phyloP scores from a whole-genome alignment of 2,113 vertebrate species.

The Chiloscyllium plagiosum region DNA sequence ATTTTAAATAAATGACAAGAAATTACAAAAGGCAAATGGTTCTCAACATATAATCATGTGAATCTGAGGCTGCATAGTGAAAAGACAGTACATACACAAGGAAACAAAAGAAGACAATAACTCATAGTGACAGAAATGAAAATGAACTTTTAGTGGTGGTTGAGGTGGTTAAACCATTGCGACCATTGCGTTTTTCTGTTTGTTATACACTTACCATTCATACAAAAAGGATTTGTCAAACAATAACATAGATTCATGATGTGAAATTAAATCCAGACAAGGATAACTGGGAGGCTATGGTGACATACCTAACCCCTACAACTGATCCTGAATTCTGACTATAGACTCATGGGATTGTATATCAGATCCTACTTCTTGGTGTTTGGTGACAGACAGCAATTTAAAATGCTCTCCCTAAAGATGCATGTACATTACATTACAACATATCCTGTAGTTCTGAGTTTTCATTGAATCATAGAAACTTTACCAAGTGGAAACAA shows the following conservation, averaged over 20 bases:
- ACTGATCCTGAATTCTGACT: too few relatives aligned
- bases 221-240: neutral
- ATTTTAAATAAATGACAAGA: neutral
- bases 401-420: too few relatives aligned
- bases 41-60: neutral
- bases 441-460: too few relatives aligned
- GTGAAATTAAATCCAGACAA: too few relatives aligned
- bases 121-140: neutral
- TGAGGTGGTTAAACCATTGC: neutral
- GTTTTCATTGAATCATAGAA: too few relatives aligned
- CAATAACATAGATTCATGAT: neutral
- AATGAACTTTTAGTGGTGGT: neutral
- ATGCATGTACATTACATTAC: too few relatives aligned
- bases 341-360: too few relatives aligned
- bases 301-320: too few relatives aligned
- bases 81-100: neutral
- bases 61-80: neutral
- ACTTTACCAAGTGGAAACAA: too few relatives aligned
- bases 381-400: too few relatives aligned
- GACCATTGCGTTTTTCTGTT: neutral
- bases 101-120: neutral
- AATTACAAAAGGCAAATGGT: neutral
- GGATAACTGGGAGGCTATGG: too few relatives aligned
- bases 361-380: too few relatives aligned
- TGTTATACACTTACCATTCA: neutral